Conservation (phyloP, 2,888 invertebrate species). For the Euzetes globulus region DNA sequence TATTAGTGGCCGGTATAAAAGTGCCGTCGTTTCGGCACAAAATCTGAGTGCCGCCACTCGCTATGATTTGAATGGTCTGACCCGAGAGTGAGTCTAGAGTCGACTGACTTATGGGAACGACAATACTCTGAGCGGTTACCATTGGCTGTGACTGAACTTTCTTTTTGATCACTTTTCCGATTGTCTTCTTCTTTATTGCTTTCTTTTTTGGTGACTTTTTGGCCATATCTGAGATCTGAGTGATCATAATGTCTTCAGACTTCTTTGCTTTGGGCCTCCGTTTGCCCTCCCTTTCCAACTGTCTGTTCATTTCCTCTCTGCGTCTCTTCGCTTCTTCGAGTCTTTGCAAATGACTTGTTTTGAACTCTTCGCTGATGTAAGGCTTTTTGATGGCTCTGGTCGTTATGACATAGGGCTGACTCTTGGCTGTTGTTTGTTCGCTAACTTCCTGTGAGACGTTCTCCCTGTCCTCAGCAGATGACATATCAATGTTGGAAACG, state of each 20-base stretch:
- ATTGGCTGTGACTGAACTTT: background rate
- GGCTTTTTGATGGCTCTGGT: background rate
- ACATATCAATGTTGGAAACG: background rate
- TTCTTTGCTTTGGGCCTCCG: background rate
- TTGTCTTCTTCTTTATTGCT: background rate
- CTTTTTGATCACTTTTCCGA: conserved; percentile 10
- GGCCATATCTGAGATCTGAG: background rate
- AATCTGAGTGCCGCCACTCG: conserved; percentile 24
- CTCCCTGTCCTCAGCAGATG: conserved; percentile 4
- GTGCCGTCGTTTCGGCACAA: conserved; percentile 20
- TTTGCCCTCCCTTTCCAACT: conserved; percentile 22
- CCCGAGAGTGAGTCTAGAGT: conserved; percentile 13
- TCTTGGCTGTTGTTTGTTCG: background rate
- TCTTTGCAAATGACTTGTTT: conserved; percentile 13
- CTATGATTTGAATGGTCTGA: conserved; percentile 27
- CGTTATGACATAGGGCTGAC: background rate
- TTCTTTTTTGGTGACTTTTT: conserved; percentile 11
- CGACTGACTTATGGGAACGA: conserved; percentile 17
- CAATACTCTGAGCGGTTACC: conserved; percentile 8
- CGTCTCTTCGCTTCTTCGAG: conserved; percentile 22
- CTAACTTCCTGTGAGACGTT: background rate
- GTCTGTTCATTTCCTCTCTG: conserved; percentile 19
- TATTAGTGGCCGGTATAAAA: conserved; percentile 12
- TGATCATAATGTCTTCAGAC: background rate
- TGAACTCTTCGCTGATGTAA: conserved; percentile 20